These are phyloP conservation scores for Periparus ater DNA, from an alignment of 2,797 vertebrate species.

Conservation along the genomic window DNA sequence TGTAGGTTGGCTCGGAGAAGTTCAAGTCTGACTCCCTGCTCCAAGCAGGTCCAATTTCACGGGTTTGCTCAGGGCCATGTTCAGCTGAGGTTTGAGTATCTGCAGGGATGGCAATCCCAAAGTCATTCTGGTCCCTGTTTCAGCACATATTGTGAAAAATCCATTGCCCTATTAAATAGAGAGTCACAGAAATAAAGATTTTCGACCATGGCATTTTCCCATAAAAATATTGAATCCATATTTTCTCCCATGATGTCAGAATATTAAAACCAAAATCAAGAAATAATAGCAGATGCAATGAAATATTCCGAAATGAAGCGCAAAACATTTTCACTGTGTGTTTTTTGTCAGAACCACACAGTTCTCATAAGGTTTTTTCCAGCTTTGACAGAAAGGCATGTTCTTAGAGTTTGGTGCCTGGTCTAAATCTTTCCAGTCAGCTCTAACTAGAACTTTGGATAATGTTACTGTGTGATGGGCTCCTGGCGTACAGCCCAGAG, in stretches of 20 bases:
- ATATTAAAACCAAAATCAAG: not conserved
- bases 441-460: not conserved
- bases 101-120: not conserved
- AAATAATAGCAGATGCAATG: not conserved
- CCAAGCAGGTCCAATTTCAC: not conserved
- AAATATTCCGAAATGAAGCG: not conserved
- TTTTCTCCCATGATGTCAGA: not conserved
- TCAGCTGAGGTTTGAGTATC: not conserved
- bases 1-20: not conserved
- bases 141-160: not conserved
- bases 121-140: not conserved
- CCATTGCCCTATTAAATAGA: not conserved
- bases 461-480: not conserved
- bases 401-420: not conserved
- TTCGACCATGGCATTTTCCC: not conserved
- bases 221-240: not conserved
- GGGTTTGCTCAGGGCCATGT: not conserved
- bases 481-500: not conserved
- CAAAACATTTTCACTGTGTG: not conserved
- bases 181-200: not conserved
- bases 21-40: not conserved
- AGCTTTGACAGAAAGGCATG: not conserved
- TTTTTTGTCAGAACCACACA: not conserved
- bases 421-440: not conserved
- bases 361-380: not conserved